Evolutionary conservation across 2,797 vertebrate species (phyloP).

Genomic region (Halcyon chelicuti): DNA sequence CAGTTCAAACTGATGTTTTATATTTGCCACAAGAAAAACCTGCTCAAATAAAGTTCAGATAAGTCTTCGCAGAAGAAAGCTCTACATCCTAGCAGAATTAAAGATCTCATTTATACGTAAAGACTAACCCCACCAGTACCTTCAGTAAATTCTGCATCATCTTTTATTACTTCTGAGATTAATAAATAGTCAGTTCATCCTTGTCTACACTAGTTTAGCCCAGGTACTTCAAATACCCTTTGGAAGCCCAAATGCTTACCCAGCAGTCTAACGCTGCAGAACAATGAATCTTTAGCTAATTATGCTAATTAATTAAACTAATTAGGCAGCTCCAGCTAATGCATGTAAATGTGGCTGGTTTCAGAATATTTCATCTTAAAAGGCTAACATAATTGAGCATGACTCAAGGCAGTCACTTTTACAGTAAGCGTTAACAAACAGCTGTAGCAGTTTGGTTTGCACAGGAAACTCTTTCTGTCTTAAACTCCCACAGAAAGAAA

Average conservation of each 20-base stretch:
- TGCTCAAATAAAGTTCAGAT: not conserved
- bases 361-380: slow-evolving; percentile 34
- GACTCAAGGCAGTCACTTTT: slow-evolving; percentile 16
- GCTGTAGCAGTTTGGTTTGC: not conserved
- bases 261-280: not conserved
- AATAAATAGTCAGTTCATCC: not conserved
- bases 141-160: not conserved
- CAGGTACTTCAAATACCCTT: not conserved
- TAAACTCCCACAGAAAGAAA: not conserved
- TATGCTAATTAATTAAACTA: slow-evolving; percentile 44
- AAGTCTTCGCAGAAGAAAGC: not conserved
- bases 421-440: not conserved
- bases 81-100: not conserved
- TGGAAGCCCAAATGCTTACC: not conserved
- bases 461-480: not conserved
- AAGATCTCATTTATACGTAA: not conserved
- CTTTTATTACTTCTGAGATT: not conserved
- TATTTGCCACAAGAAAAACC: not conserved
- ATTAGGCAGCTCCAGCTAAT: slow-evolving; percentile 32
- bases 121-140: not conserved
- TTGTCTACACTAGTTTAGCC: not conserved
- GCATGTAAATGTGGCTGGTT: slow-evolving; percentile 24
- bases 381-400: slow-evolving; percentile 10
- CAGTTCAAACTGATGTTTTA: not conserved
- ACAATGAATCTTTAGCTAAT: slow-evolving; percentile 23